These are phyloP conservation scores for Atherix ibis DNA, from an alignment of 2,888 invertebrate genomes.

Conservation along the genomic window DNA sequence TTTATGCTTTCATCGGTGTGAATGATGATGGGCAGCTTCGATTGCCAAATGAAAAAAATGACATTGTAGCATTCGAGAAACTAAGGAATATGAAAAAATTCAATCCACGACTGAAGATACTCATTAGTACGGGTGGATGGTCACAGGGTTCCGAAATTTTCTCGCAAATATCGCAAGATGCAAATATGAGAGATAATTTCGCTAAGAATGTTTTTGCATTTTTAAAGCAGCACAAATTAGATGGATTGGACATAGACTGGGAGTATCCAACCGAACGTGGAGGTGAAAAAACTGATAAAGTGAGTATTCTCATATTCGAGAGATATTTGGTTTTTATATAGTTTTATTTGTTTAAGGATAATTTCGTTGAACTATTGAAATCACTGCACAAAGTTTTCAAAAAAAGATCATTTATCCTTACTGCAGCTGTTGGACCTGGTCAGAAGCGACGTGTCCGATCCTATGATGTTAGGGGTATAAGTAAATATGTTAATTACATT, in stretches of 20 bases:
- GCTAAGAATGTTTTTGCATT: conserved; percentile 35
- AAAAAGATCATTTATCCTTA: conserved; percentile 28
- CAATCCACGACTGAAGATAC: conserved; percentile 31
- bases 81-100: conserved; percentile 30
- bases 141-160: conserved; percentile 37
- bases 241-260: conserved; percentile 49
- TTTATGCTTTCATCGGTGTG: conserved; percentile 52
- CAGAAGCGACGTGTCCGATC: conserved; percentile 30
- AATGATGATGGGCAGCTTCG: conserved; percentile 35
- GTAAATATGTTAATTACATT: conserved; percentile 35
- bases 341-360: conserved; percentile 2
- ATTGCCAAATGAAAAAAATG: conserved; percentile 37
- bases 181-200: conserved; percentile 26
- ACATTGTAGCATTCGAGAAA: conserved; percentile 24
- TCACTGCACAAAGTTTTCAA: conserved; percentile 18
- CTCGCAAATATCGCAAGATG: conserved; percentile 22
- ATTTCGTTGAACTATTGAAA: conserved; percentile 4
- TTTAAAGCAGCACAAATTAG: conserved; percentile 35
- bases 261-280: conserved; percentile 39
- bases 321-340: conserved; percentile 55
- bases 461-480: conserved; percentile 35
- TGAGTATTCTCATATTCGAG: neutral
- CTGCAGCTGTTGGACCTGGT: conserved; percentile 39
- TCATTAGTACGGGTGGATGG: conserved; percentile 41
- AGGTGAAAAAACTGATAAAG: conserved; percentile 17